A percentile compares a stretch with the other conserved stretches of the same genome.
Conservation (phyloP, 2,888 invertebrate species). For the Drosophila affinis region DNA sequence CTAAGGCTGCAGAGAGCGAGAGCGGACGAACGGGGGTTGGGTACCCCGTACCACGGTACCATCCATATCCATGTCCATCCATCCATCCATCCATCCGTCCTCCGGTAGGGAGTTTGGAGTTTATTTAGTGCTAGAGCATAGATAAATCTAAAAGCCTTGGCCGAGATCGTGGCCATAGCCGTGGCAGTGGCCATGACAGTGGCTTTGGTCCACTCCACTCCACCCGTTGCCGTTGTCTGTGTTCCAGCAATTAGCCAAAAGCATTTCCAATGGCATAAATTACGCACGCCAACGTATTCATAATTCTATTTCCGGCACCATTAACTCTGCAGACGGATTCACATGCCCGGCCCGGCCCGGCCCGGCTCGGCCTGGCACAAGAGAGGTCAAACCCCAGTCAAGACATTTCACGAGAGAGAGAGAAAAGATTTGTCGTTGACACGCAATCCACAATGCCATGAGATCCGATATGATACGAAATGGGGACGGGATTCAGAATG, state of each 20-base stretch:
- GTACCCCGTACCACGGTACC: slow-evolving; percentile 1
- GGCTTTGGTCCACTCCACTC: neutral
- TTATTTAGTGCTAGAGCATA: slow-evolving; percentile 77
- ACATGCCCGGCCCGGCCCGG: slow-evolving; percentile 16
- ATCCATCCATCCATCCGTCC: slow-evolving; percentile 17
- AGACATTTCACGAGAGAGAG: slow-evolving; percentile 6
- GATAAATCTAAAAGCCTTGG: slow-evolving; percentile 77
- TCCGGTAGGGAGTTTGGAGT: slow-evolving; percentile 18
- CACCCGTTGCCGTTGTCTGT: slow-evolving; percentile 25
- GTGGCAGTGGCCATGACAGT: too few relatives aligned
- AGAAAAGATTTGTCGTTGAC: slow-evolving; percentile 72
- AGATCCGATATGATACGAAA: slow-evolving; percentile 22
- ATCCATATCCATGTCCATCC: neutral
- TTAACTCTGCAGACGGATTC: slow-evolving; percentile 48
- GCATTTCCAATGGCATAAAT: slow-evolving; percentile 72
- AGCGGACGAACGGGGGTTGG: neutral
- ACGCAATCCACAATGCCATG: slow-evolving; percentile 56
- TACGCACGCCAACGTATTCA: slow-evolving; percentile 78
- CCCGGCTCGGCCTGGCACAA: neutral
- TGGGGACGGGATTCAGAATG: neutral
- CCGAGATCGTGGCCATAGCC: neutral
- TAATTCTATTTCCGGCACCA: slow-evolving; percentile 80
- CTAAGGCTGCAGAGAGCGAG: slow-evolving; percentile 6
- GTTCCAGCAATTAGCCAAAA: slow-evolving; percentile 35
- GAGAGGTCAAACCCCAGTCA: slow-evolving; percentile 13